Base-by-base conservation (phyloP, 2,113 vertebrate genomes). In the Pyxicephalus adspersus region DNA sequence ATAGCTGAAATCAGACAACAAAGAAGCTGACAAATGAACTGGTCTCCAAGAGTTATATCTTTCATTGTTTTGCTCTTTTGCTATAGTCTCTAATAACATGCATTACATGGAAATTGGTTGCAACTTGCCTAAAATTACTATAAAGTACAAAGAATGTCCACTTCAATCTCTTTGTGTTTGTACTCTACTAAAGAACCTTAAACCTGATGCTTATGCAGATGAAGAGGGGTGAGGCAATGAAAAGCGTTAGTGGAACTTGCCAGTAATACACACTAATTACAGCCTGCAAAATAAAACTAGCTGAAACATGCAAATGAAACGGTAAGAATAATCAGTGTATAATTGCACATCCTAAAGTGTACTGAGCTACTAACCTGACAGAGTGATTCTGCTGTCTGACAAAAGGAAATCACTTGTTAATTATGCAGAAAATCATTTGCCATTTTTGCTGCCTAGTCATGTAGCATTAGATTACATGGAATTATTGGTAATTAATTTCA, bases 351-450 rank as follows among this genome's bases (percentile, higher is more conserved):
- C 61, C 78, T 68, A 55, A 18, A 29, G 66, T 0, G n/a, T 26
- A 64, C 29, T 80, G 28, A 13, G 9, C 38, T 86, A 88, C 89
- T 88, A 9, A 90, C 89, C 89, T 90, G 89, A 88, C 31, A 90
- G 86, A 85, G 89, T 88, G 86, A 90, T 84, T 86, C 89, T 90
- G 89, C 88, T 87, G 87, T 90, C 89, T 90, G 89, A 83, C 74
- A 63, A 87, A 88, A 89, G 89, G 86, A 87, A 85, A 90, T 34
- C 23, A 55, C 26, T 22, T 26, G 83, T 86, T 83, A 88, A 88
- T 83, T 86, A 87, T 52, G 57, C 80, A 66, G 84, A 22, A 54
- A 31, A 76, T 79, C n/a, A 83, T 45, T 60, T 28, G 55, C 16
- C 55, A 52, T 51, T 34, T 0, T 2, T 66, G 83, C 52, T 19